Base-by-base conservation (phyloP, 2,113 vertebrate species). In the Gila orcuttii region DNA sequence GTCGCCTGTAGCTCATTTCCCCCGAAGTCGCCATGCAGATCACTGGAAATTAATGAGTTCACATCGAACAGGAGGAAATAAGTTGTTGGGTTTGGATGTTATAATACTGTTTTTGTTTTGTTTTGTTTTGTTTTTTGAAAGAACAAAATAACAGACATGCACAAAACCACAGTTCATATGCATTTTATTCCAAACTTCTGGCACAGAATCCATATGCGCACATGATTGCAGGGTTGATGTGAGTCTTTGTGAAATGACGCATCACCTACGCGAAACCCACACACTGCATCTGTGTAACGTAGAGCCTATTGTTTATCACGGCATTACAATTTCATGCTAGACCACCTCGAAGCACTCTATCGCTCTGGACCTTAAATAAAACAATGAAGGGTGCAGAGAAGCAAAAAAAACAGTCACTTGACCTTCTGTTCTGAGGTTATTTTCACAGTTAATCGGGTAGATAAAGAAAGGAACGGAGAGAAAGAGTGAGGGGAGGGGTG, bases 161-260 rank as follows among this genome's bases (percentile, higher is more conserved):
- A 78, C 21, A 13, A 33, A 59, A 59, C 31, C 8, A 42, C 12
- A 23, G 36, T 9, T 71, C 19, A 62, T 25, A 39, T 23, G 68
- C 68, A 3, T 71, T 23, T 23, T 9, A 17, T 50, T 2, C 19
- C 55, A 57, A 21, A 57, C 55, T 21, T 75, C 59, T 7, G 2
- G 36, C 55, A 62, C 57, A 62, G 55, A 62, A 42, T 62, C 57
- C 47, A 47, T 74, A 45, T 45, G 23, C 71, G n/a, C 13, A 42
- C 36, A 62, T 62, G 10, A 59, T 74, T 59, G 76, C 76, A 79
- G 33, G 77, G 50, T 7, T 23, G 6, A 42, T 79, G 33, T 42
- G 87, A 82, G 86, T 89, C 91, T 89, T 88, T 90, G 90, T 89
- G 89, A 92, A 91, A 89, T 90, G 64, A 82, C 87, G 88, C 88